Evolutionary conservation across 2,888 invertebrate genomes (phyloP), one percentile per base, ranked within the genome.

Genomic region (Drosophila ustulata): DNA sequence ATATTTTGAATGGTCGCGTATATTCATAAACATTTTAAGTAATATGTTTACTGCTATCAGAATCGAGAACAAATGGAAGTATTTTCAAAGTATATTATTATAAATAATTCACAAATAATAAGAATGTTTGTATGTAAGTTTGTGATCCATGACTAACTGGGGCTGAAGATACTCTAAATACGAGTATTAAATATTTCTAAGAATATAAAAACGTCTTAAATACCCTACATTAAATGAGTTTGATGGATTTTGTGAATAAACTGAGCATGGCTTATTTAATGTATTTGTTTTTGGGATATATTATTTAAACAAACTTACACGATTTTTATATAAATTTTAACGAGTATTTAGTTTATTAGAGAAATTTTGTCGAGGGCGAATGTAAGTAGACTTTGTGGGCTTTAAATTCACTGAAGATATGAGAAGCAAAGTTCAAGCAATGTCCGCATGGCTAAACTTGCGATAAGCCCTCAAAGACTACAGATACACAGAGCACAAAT

Each of bases 401-500:
- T 30, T 34, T 1, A 6, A 49, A 7, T 28, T n/a, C n/a, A 50
- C 25, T 30, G 26, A 32, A 45, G 32, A 71, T 76, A 76, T 49
- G 39, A 28, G 47, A 23, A 43, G 23, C 51, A 49, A 59, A 74
- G 65, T 57, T 65, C 41, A 70, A 43, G 7, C 76, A 18, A 13
- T 43, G 49, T 6, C 8, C 59, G 64, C 45, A 56, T 71, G 76
- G 53, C 41, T 45, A 28, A 52, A 8, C 45, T 59, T 45, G 57
- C n/a, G 73, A 74, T 74, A 74, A 73, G 64, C 9, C 3, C 5
- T 30, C 51, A 34, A 52, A 18, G 6, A 28, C 5, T 18, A 32
- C 47, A 47, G 25, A 47, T 25, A 41, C 56, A 39, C 43, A 8
- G 13, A 49, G 13, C 9, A 50, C 56, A 45, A 25, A 23, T 2